These are phyloP conservation scores for Drosophila barbarae DNA, from an alignment of 2,888 invertebrate genomes.

Conservation along the genomic window DNA sequence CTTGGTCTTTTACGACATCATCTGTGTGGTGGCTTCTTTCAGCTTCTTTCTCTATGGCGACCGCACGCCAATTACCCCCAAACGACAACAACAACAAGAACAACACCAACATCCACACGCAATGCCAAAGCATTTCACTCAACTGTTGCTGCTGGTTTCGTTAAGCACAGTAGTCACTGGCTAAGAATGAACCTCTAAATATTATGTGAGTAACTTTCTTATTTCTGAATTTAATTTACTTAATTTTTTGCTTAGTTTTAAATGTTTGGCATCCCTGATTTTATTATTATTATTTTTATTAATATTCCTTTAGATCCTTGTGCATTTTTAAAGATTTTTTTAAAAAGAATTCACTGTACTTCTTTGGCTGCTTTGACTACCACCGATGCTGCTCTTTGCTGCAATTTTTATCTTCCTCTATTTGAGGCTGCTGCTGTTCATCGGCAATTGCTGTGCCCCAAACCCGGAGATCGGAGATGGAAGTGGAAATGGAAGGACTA, in stretches of 20 bases:
- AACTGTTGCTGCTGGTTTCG: slow-evolving; percentile 51
- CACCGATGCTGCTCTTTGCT: background rate
- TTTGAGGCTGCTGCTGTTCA: slow-evolving; percentile 3
- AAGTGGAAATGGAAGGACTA: slow-evolving; percentile 4
- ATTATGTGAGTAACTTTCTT: background rate
- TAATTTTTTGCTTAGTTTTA: no score
- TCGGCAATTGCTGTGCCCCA: slow-evolving; percentile 62
- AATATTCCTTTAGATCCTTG: background rate
- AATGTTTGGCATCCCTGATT: background rate
- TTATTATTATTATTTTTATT: background rate
- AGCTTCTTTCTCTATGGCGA: slow-evolving; percentile 21
- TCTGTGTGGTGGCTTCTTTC: slow-evolving; percentile 13
- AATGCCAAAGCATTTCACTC: slow-evolving; percentile 73
- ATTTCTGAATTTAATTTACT: background rate
- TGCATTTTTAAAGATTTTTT: background rate
- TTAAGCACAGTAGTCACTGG: slow-evolving; percentile 13
- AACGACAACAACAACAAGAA: slow-evolving; percentile 36
- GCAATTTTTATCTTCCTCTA: slow-evolving; percentile 16
- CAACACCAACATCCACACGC: slow-evolving; percentile 64
- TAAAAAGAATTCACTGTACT: slow-evolving; percentile 4
- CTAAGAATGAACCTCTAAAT: fast-evolving
- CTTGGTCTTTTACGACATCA: slow-evolving; percentile 22
- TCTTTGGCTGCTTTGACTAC: slow-evolving; percentile 18
- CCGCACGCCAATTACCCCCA: slow-evolving; percentile 68
- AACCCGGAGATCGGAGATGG: slow-evolving; percentile 2